Evolutionary conservation across 1,140 invertebrate genomes (phyloP).

Genomic region (Physella acuta): DNA sequence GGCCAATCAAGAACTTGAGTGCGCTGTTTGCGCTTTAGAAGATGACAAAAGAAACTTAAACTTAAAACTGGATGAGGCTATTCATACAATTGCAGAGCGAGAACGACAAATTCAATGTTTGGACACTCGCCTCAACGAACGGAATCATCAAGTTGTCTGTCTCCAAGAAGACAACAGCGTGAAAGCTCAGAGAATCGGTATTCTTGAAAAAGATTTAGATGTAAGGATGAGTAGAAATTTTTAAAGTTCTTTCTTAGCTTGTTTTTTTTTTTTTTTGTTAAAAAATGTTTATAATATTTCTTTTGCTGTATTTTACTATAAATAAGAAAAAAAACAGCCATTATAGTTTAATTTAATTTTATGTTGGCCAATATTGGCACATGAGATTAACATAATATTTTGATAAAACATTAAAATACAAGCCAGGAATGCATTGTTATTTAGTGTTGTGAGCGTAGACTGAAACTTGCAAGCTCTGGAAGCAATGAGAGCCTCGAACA

Average conservation of each 20-base stretch:
- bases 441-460: neutral
- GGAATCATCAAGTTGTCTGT: constrained; percentile 49
- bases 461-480: neutral
- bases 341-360: too few species aligned
- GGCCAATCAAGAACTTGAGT: constrained; percentile 43
- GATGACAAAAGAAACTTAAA: constrained; percentile 36
- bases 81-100: constrained; percentile 36
- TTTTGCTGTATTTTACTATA: too few species aligned
- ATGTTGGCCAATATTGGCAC: too few species aligned
- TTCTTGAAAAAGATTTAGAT: constrained; percentile 44
- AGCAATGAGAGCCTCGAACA: neutral
- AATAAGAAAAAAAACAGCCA: too few species aligned
- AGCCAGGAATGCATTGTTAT: neutral
- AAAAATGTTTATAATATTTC: too few species aligned
- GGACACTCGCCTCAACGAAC: constrained; percentile 46
- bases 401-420: neutral
- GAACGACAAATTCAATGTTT: constrained; percentile 41
- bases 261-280: neutral
- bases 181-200: constrained; percentile 40
- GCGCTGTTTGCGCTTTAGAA: constrained; percentile 35
- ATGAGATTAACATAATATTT: too few species aligned
- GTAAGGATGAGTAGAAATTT: neutral
- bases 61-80: constrained; percentile 33
- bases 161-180: constrained; percentile 50
- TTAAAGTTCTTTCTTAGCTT: neutral